A percentile compares a stretch with the other conserved stretches of the same genome.
These are phyloP conservation scores for Cydia strobilella DNA, from an alignment of 1,140 invertebrate genomes.

Conservation along the genomic window DNA sequence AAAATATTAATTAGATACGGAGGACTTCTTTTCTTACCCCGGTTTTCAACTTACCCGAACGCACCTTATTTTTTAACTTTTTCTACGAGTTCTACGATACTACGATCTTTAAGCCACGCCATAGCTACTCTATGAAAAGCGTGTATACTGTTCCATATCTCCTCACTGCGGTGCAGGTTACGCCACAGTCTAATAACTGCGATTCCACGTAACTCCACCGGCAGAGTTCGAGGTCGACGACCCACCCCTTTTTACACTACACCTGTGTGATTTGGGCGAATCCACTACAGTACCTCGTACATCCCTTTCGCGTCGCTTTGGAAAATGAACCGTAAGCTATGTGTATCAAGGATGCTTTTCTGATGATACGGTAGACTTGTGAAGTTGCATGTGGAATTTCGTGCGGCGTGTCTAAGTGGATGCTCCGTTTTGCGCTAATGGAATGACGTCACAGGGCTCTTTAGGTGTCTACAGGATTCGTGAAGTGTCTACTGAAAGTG, in stretches of 20 bases:
- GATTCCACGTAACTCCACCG: constrained; percentile 26
- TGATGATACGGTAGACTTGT: background rate
- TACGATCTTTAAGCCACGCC: too few relatives aligned
- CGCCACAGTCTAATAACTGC: constrained; percentile 42
- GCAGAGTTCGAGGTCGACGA: constrained; percentile 30
- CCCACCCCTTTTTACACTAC: constrained; percentile 3
- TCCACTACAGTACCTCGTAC: background rate
- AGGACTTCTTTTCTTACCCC: too few relatives aligned
- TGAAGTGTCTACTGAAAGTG: background rate
- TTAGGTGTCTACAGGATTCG: background rate
- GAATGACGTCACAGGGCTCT: constrained; percentile 5
- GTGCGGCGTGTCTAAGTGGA: constrained; percentile 5
- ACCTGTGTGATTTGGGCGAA: constrained; percentile 3
- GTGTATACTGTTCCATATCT: background rate
- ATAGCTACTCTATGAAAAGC: background rate
- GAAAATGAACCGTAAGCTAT: background rate
- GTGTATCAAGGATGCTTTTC: background rate
- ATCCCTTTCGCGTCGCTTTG: background rate
- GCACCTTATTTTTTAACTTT: too few relatives aligned
- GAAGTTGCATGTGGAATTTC: constrained; percentile 1
- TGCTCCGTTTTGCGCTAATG: constrained; percentile 15
- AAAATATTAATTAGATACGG: too few relatives aligned
- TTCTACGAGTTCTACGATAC: too few relatives aligned
- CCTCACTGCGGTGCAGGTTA: constrained; percentile 7
- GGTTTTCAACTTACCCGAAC: too few relatives aligned